A percentile compares a stretch with the other conserved stretches of the same genome.
Conservation (phyloP, 1,140 invertebrate genomes). For the silkworm (Bombyx mori) region DNA sequence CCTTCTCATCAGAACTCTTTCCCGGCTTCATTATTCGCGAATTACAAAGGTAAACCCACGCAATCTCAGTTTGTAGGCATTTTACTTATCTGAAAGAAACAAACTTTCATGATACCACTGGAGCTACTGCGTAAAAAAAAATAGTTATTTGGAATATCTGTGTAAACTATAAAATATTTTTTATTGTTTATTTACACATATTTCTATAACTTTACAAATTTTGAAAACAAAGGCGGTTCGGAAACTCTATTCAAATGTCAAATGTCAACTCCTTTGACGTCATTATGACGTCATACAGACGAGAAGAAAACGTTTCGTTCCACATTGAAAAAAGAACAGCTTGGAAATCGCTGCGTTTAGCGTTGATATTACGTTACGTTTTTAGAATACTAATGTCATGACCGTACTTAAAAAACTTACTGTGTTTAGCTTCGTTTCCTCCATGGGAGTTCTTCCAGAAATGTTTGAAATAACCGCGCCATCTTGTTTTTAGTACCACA, state of each 20-base stretch:
- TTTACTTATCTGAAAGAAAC: background rate
- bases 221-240: slow-evolving; percentile 16
- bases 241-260: slow-evolving; percentile 39
- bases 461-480: too few species aligned
- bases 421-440: too few species aligned
- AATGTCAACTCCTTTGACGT: slow-evolving; percentile 54
- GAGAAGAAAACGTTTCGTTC: slow-evolving; percentile 24
- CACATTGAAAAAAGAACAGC: slow-evolving; percentile 5
- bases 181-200: slow-evolving; percentile 15
- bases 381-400: too few species aligned
- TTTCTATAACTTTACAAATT: slow-evolving; percentile 1
- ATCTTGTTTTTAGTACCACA: too few species aligned
- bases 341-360: too few species aligned
- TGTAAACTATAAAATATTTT: slow-evolving; percentile 1
- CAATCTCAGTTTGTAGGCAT: slow-evolving; percentile 7
- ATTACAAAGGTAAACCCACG: slow-evolving; percentile 18
- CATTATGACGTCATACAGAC: slow-evolving; percentile 47
- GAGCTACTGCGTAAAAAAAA: background rate
- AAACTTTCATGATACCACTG: background rate
- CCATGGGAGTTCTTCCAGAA: too few species aligned
- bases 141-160: too few species aligned
- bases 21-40: slow-evolving; percentile 50
- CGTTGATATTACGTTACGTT: too few species aligned
- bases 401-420: too few species aligned
- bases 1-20: slow-evolving; percentile 49